Evolutionary conservation across 2,888 invertebrate species (phyloP), one percentile per base, ranked within the genome.

Genomic region (Empis livida): DNA sequence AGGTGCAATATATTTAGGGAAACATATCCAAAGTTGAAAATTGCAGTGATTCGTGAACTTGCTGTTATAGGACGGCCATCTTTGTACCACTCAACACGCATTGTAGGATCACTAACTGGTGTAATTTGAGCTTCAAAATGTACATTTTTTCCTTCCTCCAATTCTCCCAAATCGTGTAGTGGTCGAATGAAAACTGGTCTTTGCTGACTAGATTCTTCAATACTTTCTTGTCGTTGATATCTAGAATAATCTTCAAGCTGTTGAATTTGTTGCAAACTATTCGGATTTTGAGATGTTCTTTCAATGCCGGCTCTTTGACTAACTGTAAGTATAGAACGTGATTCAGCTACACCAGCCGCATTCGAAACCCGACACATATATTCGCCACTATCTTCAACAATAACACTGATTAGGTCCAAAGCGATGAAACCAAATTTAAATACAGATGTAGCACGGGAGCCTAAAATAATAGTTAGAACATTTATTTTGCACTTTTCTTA

Each of bases 21-120:
- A 76, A 95, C 94, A 79, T 94, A 94, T 70, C 95, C 95, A 80
- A 96, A 95, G 82, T 95, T 96, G 80, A 92, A 92, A 78, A 92
- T 90, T 69, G 93, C 91, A 68, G 90, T 90, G 74, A 93, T 94
- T 74, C 95, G 83, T 68, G 94, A 93, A 74, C 96, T 95, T 66
- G 93, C 92, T 73, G 92, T 93, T 62, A 99, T 87, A 27, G 94
- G 83, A 68, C 84, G 80, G 57, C 94, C 95, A 78, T 90, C 90
- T 73, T 90, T 91, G 73, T 87, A 90, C 92, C 92, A 93, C 72
- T 93, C 91, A 63, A 91, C 89, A 73, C 85, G 83, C 90, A 93
- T 91, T 42, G 86, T 87, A 47, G 92, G 87, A 65, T 93, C 93
- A 61, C 89, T 90, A 45, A 92, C 90, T 50, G 93, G 93, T 51